phyloP scores from a whole-genome alignment of 2,113 vertebrate species.

The Tricholaema leucomelas region DNA sequence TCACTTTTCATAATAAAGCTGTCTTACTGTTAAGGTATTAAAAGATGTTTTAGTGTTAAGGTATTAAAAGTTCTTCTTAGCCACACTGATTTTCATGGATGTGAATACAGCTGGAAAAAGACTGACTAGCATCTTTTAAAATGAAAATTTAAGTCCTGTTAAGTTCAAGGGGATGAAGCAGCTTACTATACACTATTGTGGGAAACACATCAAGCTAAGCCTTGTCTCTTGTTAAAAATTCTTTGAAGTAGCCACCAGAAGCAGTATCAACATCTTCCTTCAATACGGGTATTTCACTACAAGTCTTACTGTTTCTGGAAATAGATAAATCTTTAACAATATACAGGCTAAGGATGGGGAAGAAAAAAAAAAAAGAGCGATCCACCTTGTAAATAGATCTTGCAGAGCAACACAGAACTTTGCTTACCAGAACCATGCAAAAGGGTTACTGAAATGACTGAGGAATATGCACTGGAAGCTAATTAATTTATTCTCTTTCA shows the following conservation, averaged over 20 bases:
- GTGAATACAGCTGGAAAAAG: neutral
- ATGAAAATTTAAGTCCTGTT: neutral
- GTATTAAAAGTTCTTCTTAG: neutral
- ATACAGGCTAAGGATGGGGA: neutral
- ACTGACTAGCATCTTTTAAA: neutral
- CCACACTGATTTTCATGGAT: neutral
- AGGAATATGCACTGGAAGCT: neutral
- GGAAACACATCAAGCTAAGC: neutral
- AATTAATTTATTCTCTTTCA: neutral
- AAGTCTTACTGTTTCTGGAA: neutral
- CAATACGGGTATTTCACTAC: neutral
- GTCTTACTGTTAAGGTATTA: neutral
- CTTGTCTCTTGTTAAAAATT: neutral
- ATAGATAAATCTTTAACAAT: neutral
- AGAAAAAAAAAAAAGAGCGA: neutral
- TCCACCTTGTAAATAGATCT: neutral
- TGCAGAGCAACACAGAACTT: neutral
- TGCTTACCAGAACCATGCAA: neutral
- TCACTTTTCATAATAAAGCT: neutral
- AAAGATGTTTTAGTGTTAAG: neutral
- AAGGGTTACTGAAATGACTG: neutral
- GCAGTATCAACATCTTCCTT: neutral
- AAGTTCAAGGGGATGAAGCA: fast-evolving
- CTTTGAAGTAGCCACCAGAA: neutral
- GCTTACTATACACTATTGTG: neutral